Evolutionary conservation across 2,113 vertebrate species (phyloP), one percentile per base, ranked within the genome.

Genomic region (Corythaixoides concolor): DNA sequence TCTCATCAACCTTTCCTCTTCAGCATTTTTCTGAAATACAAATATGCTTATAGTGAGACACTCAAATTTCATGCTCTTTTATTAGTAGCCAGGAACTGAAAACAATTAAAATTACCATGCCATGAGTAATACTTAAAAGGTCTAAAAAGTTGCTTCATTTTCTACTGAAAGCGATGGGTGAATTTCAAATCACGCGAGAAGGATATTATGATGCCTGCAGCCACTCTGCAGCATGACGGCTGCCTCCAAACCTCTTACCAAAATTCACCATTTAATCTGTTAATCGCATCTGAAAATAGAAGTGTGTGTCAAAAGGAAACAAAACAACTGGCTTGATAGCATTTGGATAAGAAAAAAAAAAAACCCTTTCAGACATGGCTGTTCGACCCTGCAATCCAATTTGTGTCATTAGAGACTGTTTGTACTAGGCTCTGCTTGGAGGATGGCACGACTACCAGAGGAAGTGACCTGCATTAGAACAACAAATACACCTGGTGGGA

Each of bases 391-490:
- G 39, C 52, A 75, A 84, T 66, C 83, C 45, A 59, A 63, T 87
- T 95, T 80, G 28, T 59, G 35, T 55, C 69, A 77, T 78, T 66
- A 88, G 59, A 33, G 84, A 52, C 20, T 72, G 28, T 75, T 82
- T 87, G 43, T 69, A 10, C 43, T 19, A 7, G 23, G 28, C 68
- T 93, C 56, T 49, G 33, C 90, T 91, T 52, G 62, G 68, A 92
- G 81, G 76, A 92, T 70, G 77, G 91, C 30, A n/a, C 2, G 8
- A 41, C 60, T 16, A 27, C 1, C 8, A 85, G 58, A 85, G 91
- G 80, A 97, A 96, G 85, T 95, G 85, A 91, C 89, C 70, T 89
- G 93, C 79, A 67, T 89, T 81, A 88, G 55, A 96, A 96, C 78
- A 96, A 91, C 86, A 93, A 37, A 49, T 52, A 75, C 21, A 95